These are phyloP conservation scores for Lamellibrachia satsuma DNA, from an alignment of 2,888 invertebrate genomes.

Conservation along the genomic window DNA sequence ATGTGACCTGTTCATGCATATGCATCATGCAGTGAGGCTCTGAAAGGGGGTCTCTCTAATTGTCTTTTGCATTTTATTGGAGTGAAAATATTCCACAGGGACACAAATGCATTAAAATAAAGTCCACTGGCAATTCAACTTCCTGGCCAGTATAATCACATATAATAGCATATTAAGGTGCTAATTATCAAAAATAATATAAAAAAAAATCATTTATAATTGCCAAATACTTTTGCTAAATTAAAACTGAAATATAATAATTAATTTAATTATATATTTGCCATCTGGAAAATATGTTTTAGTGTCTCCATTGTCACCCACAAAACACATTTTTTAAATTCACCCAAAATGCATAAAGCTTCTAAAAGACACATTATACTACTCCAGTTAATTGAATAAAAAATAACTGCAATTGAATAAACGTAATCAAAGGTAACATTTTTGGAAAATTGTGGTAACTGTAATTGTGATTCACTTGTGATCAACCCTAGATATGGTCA, in stretches of 20 bases:
- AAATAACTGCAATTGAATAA: too few species aligned
- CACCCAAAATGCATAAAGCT: too few species aligned
- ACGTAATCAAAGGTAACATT: too few species aligned
- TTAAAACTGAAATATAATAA: neutral
- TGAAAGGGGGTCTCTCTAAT: neutral
- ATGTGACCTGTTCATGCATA: neutral
- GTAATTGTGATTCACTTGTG: too few species aligned
- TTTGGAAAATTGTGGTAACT: too few species aligned
- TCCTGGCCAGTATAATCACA: neutral
- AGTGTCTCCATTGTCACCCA: too few species aligned
- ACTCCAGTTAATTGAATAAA: too few species aligned
- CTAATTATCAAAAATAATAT: neutral
- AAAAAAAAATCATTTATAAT: neutral
- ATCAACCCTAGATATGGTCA: too few species aligned
- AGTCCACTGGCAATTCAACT: neutral
- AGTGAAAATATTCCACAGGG: neutral
- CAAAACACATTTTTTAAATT: too few species aligned
- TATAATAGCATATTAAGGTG: neutral
- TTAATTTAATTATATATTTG: neutral
- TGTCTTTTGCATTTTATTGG: neutral
- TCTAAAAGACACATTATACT: too few species aligned
- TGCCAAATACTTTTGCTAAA: neutral
- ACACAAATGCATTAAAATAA: neutral
- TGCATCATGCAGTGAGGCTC: neutral
- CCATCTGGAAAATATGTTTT: neutral